phyloP scores from a whole-genome alignment of 2,797 vertebrate genomes.

The Tarsius wallacei region DNA sequence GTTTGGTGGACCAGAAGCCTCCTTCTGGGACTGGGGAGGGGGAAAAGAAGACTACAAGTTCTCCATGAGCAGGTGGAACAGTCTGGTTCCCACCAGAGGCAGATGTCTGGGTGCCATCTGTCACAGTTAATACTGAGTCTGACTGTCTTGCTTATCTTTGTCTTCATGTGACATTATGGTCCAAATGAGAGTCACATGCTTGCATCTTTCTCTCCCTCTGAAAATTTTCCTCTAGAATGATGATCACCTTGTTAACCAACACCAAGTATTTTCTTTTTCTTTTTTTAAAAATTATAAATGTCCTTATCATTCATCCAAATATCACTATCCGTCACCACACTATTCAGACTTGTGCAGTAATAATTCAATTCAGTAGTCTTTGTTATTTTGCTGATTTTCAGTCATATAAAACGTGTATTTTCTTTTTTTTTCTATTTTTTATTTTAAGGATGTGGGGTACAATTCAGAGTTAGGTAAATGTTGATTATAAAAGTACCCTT shows the following conservation, averaged over 20 bases:
- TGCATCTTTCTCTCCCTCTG: constrained; percentile 31
- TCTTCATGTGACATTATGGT: background rate
- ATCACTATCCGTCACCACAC: background rate
- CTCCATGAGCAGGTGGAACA: background rate
- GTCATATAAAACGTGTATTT: background rate
- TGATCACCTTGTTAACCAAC: background rate
- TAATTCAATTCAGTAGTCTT: constrained; percentile 36
- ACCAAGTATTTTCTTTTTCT: background rate
- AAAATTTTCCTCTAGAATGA: constrained; percentile 36
- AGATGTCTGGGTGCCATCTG: background rate
- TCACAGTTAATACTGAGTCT: background rate
- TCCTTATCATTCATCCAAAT: background rate
- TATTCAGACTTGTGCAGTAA: background rate
- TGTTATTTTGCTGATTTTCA: constrained; percentile 66
- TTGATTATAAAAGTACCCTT: too few species aligned
- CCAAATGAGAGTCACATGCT: background rate
- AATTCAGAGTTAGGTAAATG: too few species aligned
- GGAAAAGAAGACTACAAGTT: background rate
- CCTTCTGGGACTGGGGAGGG: background rate
- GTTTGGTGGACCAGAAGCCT: background rate
- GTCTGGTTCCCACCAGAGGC: background rate
- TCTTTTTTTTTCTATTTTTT: too few species aligned
- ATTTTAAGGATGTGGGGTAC: too few species aligned
- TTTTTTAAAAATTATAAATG: background rate
- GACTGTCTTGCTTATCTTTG: background rate